These are phyloP conservation scores for Stenurella melanura DNA, from an alignment of 2,888 invertebrate genomes.

Conservation along the genomic window DNA sequence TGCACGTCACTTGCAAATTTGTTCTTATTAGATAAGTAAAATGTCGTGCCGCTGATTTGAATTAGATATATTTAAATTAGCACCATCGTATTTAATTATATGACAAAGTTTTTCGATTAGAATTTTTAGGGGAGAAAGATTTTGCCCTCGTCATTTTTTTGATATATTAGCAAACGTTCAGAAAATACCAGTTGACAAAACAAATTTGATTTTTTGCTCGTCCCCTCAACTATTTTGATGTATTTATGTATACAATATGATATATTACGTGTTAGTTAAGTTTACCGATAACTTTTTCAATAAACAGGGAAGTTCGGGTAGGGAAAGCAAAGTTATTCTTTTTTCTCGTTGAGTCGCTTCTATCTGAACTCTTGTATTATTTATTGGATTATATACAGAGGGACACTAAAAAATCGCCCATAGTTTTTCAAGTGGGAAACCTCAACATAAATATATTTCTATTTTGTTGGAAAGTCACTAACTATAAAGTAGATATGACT, in stretches of 20 bases:
- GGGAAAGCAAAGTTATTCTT: neutral
- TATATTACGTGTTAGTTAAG: neutral
- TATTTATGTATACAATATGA: neutral
- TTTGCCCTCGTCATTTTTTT: neutral
- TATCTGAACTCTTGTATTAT: neutral
- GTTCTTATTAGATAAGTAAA: conserved; percentile 7
- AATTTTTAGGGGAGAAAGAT: neutral
- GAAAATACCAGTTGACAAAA: too few species aligned
- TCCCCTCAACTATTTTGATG: neutral
- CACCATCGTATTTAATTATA: neutral
- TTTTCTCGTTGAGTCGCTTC: neutral
- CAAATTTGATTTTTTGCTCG: too few species aligned
- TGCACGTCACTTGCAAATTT: neutral
- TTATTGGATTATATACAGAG: neutral
- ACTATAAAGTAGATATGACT: too few species aligned
- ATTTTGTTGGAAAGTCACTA: too few species aligned
- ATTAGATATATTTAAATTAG: neutral
- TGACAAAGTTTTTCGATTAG: neutral
- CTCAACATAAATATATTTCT: too few species aligned
- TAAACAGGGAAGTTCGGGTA: neutral
- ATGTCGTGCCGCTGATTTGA: neutral
- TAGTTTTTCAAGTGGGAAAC: too few species aligned
- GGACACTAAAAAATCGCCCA: neutral
- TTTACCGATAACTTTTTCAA: neutral
- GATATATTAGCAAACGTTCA: neutral